Evolutionary conservation across 2,797 vertebrate species (phyloP).

Genomic region (Tapera naevia): DNA sequence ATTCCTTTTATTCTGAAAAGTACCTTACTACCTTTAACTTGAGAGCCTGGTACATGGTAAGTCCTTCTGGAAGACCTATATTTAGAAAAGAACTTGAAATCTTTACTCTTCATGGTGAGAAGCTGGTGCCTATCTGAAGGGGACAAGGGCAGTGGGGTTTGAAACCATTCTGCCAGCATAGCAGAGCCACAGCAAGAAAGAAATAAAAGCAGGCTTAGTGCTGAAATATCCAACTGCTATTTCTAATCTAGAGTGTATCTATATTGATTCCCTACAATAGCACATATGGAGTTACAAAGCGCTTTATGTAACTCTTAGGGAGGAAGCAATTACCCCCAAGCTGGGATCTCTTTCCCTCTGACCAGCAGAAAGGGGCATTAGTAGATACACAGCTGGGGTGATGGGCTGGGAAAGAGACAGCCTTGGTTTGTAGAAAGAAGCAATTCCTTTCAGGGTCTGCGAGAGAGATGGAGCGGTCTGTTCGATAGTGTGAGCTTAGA

Average conservation of each 20-base stretch:
- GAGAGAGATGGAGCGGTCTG: not conserved
- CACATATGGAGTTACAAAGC: accelerated
- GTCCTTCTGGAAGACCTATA: not conserved
- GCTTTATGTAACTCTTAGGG: not conserved
- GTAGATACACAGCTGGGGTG: accelerated
- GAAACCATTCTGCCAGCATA: not conserved
- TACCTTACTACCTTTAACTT: not conserved
- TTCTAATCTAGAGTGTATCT: not conserved
- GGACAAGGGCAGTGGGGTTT: not conserved
- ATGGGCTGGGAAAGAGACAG: not conserved
- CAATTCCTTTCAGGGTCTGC: not conserved
- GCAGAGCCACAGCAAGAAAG: not conserved
- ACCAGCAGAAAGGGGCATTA: not conserved
- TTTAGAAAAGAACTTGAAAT: not conserved
- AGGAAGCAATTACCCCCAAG: not conserved
- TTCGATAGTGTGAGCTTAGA: accelerated
- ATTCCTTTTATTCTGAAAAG: not conserved
- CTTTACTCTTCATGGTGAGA: not conserved
- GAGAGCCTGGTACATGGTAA: not conserved
- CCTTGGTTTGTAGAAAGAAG: not conserved
- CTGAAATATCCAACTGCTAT: not conserved
- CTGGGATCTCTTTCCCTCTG: accelerated
- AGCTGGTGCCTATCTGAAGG: not conserved
- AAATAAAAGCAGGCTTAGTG: not conserved
- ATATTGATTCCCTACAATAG: not conserved